Conservation (phyloP, 92 coral and sea anemone species). For the Porites divaricata region DNA sequence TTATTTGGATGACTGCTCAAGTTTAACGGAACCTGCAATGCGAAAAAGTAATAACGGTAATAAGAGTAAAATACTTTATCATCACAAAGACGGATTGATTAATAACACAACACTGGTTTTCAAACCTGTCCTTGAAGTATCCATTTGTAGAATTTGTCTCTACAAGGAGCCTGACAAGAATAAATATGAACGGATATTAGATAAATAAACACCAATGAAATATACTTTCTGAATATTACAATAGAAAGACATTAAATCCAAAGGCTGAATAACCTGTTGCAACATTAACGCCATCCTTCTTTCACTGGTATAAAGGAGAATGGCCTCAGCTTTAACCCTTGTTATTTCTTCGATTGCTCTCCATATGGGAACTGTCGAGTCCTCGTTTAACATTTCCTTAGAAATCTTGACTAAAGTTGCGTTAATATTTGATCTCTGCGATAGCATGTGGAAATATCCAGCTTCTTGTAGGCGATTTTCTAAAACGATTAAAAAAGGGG, state of each 20-base stretch:
- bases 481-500: neutral
- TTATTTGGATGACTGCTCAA: neutral
- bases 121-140: slow-evolving; percentile 22
- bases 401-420: neutral
- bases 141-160: neutral
- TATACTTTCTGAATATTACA: neutral
- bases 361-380: neutral
- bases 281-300: neutral
- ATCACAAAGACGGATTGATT: too few relatives aligned
- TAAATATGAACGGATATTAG: neutral
- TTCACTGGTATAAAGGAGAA: slow-evolving; percentile 37
- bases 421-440: neutral
- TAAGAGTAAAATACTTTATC: too few relatives aligned
- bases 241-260: neutral
- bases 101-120: neutral
- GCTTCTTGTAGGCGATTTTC: neutral
- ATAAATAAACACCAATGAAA: neutral
- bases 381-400: neutral
- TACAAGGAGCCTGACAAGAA: slow-evolving; percentile 3
- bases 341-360: slow-evolving; percentile 14
- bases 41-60: too few relatives aligned
- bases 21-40: neutral
- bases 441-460: neutral
- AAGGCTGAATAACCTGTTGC: neutral
- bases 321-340: slow-evolving; percentile 27